Evolutionary conservation across 2,113 vertebrate genomes (phyloP), one percentile per base, ranked within the genome.

Genomic region (Panthera uncia): DNA sequence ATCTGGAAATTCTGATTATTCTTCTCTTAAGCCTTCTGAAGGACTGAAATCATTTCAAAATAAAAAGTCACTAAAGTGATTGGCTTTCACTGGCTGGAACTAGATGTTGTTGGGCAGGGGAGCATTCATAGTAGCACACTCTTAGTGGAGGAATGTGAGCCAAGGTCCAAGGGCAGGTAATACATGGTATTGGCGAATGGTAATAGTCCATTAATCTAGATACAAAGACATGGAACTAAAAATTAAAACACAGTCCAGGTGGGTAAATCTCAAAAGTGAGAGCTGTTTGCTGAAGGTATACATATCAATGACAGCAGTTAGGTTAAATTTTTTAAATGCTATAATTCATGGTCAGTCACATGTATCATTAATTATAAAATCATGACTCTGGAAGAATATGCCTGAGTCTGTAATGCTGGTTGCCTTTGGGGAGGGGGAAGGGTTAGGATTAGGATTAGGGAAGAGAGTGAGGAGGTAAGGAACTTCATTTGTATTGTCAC

Each of bases 1-100:
- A 7, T 52, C 2, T 27, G 23, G 52, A 52, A 55, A 50, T 73
- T 50, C 79, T 91, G 71, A 33, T 27, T 84, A 55, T 11, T 52
- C 68, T 74, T 80, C 48, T 86, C 83, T 8, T 80, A 55, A 90
- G 45, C 11, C 76, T 96, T 93, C 76, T 82, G 27, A 61, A 68
- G 93, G 27, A 33, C 63, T 93, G 21, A 87, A 68, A 52, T 65
- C 78, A 76, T 93, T 84, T 93, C 33, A 91, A n/a, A 93, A 61
- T 85, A 38, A 73, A 87, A 89, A 76, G 14, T 33, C 80, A 57
- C 18, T 76, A 68, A 71, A 63, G 68, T 88, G 68, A 21, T 55
- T 83, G 41, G 21, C 45, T 79, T 92, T 91, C 19, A 18, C 19
- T n/a, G 29, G 63, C 8, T 65, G 8, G 33, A 78, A 31, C 15